phyloP scores from a whole-genome alignment of 2,113 vertebrate species.

The Bubo scandiacus region DNA sequence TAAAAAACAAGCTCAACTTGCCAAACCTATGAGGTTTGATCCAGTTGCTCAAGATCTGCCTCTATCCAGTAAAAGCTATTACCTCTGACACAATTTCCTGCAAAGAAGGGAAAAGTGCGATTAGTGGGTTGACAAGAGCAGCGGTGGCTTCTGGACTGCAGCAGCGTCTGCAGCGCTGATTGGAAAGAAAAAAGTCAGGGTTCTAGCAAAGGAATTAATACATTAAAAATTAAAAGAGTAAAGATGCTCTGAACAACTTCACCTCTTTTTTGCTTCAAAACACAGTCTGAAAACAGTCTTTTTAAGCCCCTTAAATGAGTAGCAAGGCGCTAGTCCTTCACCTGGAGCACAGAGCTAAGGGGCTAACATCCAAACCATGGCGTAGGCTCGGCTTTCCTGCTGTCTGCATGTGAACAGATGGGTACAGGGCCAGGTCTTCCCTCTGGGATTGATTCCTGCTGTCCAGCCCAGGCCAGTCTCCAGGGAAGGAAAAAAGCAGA shows the following conservation, averaged over 20 bases:
- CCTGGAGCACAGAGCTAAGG: not conserved
- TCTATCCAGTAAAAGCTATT: slow-evolving; percentile 52
- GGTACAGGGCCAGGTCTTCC: not conserved
- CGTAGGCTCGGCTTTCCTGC: not conserved
- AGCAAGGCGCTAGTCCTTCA: not conserved
- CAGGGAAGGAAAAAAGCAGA: not conserved
- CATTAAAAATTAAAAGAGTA: not conserved
- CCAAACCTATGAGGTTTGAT: slow-evolving; percentile 57
- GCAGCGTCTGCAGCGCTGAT: not conserved
- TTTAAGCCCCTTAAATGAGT: not conserved
- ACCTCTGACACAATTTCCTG: slow-evolving; percentile 59
- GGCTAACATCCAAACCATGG: not conserved
- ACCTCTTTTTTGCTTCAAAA: not conserved
- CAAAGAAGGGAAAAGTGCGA: not conserved
- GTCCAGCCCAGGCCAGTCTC: not conserved
- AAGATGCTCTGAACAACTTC: not conserved
- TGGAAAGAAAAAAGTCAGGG: not conserved
- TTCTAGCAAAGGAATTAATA: not conserved
- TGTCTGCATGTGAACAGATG: not conserved
- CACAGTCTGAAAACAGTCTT: not conserved
- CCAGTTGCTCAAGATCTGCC: slow-evolving; percentile 48
- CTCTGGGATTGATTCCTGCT: not conserved
- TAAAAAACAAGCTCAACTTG: slow-evolving; percentile 22
- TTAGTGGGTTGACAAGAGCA: slow-evolving; percentile 12
- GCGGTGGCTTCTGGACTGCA: not conserved